Conservation (phyloP, 1,140 invertebrate genomes). For the Drosophila sproati region DNA sequence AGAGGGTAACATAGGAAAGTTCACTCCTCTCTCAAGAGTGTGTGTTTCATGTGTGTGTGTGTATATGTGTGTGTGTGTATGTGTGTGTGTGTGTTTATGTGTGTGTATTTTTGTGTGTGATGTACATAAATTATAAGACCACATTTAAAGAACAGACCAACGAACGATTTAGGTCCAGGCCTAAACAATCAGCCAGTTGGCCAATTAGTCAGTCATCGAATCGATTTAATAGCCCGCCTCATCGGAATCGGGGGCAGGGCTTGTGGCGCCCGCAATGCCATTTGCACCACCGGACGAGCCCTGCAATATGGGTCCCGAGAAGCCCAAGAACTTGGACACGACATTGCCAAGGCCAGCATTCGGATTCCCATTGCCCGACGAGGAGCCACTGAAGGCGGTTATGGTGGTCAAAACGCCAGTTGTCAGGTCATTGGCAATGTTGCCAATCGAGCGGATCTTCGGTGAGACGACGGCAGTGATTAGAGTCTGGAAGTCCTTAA, state of each 20-base stretch:
- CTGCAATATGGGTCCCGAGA: conserved; percentile 83
- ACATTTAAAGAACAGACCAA: conserved; percentile 23
- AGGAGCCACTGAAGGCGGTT: conserved; percentile 79
- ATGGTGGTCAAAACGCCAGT: conserved; percentile 85
- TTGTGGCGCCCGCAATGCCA: conserved; percentile 65
- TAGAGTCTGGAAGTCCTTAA: conserved; percentile 84
- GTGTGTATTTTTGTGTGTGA: conserved; percentile 18
- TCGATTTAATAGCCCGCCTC: conserved; percentile 75
- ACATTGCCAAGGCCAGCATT: conserved; percentile 82
- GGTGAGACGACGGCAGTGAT: conserved; percentile 86
- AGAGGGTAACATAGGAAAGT: conserved; percentile 13
- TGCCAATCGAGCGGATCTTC: conserved; percentile 87
- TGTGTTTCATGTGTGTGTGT: neutral
- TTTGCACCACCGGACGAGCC: conserved; percentile 71
- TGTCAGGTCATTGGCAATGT: conserved; percentile 86
- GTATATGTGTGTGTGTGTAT: neutral
- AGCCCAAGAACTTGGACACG: conserved; percentile 79
- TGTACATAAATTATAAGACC: conserved; percentile 44
- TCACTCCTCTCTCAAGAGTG: conserved; percentile 7
- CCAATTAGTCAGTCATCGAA: conserved; percentile 1
- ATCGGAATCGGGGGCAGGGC: conserved; percentile 72
- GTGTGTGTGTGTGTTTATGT: conserved; percentile 1
- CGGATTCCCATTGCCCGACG: conserved; percentile 79
- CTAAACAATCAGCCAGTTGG: neutral
- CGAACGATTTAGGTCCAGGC: conserved; percentile 10